These are phyloP conservation scores for Drosophila funebris DNA, from an alignment of 1,140 invertebrate species.

Conservation along the genomic window DNA sequence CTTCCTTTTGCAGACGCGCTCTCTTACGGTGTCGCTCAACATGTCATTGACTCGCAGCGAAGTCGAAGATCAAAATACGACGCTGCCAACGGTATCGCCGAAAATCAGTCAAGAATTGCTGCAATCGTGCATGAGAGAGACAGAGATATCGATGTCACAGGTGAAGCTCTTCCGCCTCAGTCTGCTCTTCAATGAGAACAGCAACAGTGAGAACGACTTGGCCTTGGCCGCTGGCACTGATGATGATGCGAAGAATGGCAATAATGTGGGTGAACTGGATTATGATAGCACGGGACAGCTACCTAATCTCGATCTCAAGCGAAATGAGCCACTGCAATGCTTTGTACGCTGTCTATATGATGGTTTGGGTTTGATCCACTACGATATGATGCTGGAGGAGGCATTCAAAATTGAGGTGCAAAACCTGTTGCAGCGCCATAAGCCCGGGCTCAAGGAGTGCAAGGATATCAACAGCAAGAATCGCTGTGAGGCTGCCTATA, in stretches of 20 bases:
- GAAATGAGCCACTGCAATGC: conserved; percentile 65
- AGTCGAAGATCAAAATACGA: conserved; percentile 26
- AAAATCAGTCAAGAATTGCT: conserved; percentile 61
- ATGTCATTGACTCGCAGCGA: conserved; percentile 64
- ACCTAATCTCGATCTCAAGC: conserved; percentile 55
- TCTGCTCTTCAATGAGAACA: conserved; percentile 58
- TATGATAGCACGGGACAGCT: conserved; percentile 33
- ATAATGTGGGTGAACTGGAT: conserved; percentile 52
- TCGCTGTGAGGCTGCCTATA: conserved; percentile 69
- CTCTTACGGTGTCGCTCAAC: conserved; percentile 66
- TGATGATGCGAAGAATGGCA: conserved; percentile 34
- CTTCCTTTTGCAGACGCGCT: conserved; percentile 81
- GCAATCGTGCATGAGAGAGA: conserved; percentile 62
- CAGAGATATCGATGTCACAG: conserved; percentile 71
- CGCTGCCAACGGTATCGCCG: not conserved
- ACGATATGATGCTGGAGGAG: conserved; percentile 68
- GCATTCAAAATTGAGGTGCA: conserved; percentile 59
- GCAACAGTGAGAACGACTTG: conserved; percentile 43
- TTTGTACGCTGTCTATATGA: conserved; percentile 71
- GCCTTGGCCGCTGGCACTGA: conserved; percentile 21
- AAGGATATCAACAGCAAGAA: conserved; percentile 54
- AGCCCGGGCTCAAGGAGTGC: conserved; percentile 61
- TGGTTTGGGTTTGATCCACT: conserved; percentile 47
- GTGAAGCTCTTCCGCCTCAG: conserved; percentile 72
- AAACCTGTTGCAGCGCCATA: conserved; percentile 48